phyloP scores from a whole-genome alignment of 1,140 invertebrate genomes.

The Copidosoma floridanum region DNA sequence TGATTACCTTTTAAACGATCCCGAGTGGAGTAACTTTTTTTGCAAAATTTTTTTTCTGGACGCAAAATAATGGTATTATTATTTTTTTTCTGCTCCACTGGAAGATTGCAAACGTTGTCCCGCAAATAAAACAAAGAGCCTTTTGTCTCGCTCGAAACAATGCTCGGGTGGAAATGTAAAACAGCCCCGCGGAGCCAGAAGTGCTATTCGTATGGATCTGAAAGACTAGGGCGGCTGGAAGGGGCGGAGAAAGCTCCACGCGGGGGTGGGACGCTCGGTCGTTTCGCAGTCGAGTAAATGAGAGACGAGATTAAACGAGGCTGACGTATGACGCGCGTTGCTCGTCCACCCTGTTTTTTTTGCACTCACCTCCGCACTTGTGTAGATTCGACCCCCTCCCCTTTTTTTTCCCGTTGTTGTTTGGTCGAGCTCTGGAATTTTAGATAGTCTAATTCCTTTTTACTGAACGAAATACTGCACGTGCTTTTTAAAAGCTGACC shows the following conservation, averaged over 20 bases:
- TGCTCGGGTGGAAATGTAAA: slow-evolving; percentile 19
- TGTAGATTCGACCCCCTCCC: background rate
- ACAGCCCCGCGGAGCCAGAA: too few species aligned
- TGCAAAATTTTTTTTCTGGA: too few species aligned
- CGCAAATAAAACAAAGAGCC: slow-evolving; percentile 7
- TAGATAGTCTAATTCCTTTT: slow-evolving; percentile 23
- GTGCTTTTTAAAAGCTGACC: too few species aligned
- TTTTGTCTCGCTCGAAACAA: slow-evolving; percentile 13
- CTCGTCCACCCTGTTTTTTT: slow-evolving; percentile 26
- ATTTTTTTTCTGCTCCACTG: background rate
- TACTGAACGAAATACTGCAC: slow-evolving; percentile 1
- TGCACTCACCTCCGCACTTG: slow-evolving; percentile 18
- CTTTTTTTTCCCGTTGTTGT: background rate
- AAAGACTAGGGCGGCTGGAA: slow-evolving; percentile 24
- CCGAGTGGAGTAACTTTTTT: too few species aligned
- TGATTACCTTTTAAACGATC: too few species aligned
- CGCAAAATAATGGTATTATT: too few species aligned
- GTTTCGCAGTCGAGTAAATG: slow-evolving; percentile 49
- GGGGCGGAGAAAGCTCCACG: slow-evolving; percentile 12
- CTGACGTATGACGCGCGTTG: slow-evolving; percentile 43
- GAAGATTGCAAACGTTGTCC: background rate
- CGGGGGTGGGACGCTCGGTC: slow-evolving; percentile 36
- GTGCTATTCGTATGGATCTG: too few species aligned
- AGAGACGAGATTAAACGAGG: slow-evolving; percentile 50
- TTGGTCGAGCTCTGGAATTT: slow-evolving; percentile 32